A percentile compares a stretch with the other conserved stretches of the same genome.
phyloP scores from a whole-genome alignment of 2,113 vertebrate species.

The Tyto alba region DNA sequence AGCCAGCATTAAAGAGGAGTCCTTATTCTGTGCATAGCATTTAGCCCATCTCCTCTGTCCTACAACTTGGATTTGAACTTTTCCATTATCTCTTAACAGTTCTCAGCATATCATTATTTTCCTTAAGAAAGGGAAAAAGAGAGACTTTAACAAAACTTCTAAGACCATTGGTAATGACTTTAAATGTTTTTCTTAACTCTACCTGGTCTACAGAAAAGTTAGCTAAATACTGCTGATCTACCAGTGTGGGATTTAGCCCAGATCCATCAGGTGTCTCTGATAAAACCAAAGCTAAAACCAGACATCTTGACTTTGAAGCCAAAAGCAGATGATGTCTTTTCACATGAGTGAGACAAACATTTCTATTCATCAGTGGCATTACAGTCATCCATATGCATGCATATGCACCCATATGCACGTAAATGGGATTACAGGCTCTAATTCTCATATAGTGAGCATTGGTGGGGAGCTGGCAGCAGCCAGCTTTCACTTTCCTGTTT shows the following conservation, averaged over 20 bases:
- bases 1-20: not conserved
- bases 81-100: not conserved
- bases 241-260: not conserved
- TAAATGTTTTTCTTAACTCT: not conserved
- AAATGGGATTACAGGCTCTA: slow-evolving; percentile 47
- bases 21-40: not conserved
- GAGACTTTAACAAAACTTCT: not conserved
- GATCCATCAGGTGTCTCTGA: slow-evolving; percentile 34
- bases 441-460: slow-evolving; percentile 11
- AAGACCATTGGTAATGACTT: not conserved
- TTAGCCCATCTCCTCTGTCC: not conserved
- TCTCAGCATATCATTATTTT: not conserved
- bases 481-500: not conserved
- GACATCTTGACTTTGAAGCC: slow-evolving; percentile 49
- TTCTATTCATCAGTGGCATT: slow-evolving; percentile 48
- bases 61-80: not conserved
- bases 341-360: slow-evolving; percentile 46
- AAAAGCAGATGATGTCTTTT: slow-evolving; percentile 52
- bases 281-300: slow-evolving; percentile 42
- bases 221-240: not conserved
- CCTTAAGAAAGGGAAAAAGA: not conserved
- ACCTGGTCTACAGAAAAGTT: not conserved
- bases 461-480: slow-evolving; percentile 1
- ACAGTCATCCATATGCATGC: slow-evolving; percentile 60
- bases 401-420: too few relatives aligned